A percentile compares a stretch with the other conserved stretches of the same genome.
These are phyloP conservation scores for Sebastes itinus DNA, from an alignment of 2,797 vertebrate genomes.

Conservation along the genomic window DNA sequence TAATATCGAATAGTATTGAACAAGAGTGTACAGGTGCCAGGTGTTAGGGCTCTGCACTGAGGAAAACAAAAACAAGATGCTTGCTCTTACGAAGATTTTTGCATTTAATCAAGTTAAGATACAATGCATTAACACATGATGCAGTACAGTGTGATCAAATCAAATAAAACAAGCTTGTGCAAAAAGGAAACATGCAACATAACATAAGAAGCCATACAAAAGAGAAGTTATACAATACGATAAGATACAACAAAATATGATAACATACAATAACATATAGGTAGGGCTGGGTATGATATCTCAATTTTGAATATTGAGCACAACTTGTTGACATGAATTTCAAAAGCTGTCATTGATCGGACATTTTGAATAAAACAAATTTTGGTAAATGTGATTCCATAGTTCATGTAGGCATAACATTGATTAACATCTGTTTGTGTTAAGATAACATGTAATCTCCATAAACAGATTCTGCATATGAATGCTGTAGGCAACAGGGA, in stretches of 20 bases:
- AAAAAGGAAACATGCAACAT: constrained; percentile 16
- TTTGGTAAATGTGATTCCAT: neutral
- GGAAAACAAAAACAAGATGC: constrained; percentile 34
- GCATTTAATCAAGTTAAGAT: constrained; percentile 28
- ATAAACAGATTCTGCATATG: neutral
- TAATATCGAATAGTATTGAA: neutral
- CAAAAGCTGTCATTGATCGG: neutral
- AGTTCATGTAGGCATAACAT: neutral
- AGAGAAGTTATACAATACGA: constrained; percentile 10
- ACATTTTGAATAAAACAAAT: neutral
- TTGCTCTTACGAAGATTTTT: neutral
- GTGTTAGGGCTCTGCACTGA: neutral
- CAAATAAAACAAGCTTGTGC: constrained; percentile 17
- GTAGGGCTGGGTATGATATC: neutral
- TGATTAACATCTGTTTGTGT: neutral
- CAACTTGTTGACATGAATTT: neutral
- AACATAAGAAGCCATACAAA: constrained; percentile 26
- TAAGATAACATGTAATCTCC: neutral
- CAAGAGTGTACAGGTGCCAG: neutral
- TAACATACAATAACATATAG: neutral
- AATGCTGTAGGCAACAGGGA: too few relatives aligned
- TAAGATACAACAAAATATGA: constrained; percentile 1
- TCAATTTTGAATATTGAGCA: neutral
- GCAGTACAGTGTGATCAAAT: constrained; percentile 24
- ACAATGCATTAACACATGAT: constrained; percentile 15